Base-by-base conservation (phyloP, 1,140 invertebrate genomes). In the Leptopilina boulardi region DNA sequence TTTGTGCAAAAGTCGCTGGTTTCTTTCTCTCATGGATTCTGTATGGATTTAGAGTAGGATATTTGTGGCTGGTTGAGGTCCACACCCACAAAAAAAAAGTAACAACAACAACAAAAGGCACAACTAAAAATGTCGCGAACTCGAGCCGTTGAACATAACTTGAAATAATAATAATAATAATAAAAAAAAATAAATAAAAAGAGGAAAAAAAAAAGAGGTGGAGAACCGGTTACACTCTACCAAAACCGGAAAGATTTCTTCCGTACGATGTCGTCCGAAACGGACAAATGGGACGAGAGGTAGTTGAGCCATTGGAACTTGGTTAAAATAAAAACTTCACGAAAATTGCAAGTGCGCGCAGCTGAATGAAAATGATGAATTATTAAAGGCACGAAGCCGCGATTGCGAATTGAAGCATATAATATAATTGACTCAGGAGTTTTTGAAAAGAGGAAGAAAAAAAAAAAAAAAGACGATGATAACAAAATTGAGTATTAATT, bases 171-270 rank as follows among this genome's bases (percentile, higher is more conserved):
- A n/a, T n/a, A n/a, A n/a, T n/a, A n/a, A n/a, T n/a, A n/a, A n/a
- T n/a, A 82, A 83, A 56, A 44, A 71, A n/a, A 73, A 44, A 70
- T 78, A 54, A 83, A 77, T 81, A 89, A 89, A 0, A 38, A 38
- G 8, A 38, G 34, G 8, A 38, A 38, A 78, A 82, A 77, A 82
- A 83, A 56, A 44, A 71, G 18, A 75, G 54, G 72, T 79, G 66
- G 83, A 77, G 83, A 89, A 89, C 88, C 88, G 88, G 87, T 89
- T 89, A 80, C 80, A 83, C 47, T 30, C 84, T 86, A 82, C 85
- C 86, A 84, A 89, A 89, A 89, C 86, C 86, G 85, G 88, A 89
- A 85, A 85, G 87, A 88, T 89, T 89, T 88, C 88, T 89, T 89
- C 88, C 87, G 87, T 83, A 85, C 83, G 83, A 77, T 79, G 87